These are phyloP conservation scores for Dynastes maya DNA, from an alignment of 2,888 invertebrate species.

Conservation along the genomic window DNA sequence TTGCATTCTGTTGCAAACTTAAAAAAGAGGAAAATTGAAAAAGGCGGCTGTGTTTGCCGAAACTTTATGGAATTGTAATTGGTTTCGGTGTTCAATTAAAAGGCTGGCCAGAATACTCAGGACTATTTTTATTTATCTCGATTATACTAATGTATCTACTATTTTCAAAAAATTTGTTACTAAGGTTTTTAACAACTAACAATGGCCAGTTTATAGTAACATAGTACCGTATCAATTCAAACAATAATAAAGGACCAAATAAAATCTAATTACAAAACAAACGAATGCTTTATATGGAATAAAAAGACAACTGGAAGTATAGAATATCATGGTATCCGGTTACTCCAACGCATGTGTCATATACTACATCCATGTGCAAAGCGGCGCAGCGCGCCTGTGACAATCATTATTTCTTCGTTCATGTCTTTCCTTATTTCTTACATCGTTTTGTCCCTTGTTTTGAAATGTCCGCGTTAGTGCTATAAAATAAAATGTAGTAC, in stretches of 20 bases:
- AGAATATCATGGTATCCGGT: slow-evolving; percentile 39
- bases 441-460: not conserved
- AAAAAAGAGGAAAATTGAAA: too few relatives aligned
- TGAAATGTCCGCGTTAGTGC: slow-evolving; percentile 2
- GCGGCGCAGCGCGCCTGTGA: not conserved
- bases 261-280: slow-evolving; percentile 1
- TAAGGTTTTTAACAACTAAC: too few relatives aligned
- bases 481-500: slow-evolving; percentile 28
- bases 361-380: slow-evolving; percentile 24
- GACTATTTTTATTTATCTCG: too few relatives aligned
- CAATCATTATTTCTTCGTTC: not conserved
- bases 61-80: too few relatives aligned
- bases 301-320: slow-evolving; percentile 33
- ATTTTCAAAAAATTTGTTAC: too few relatives aligned
- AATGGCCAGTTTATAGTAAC: not conserved
- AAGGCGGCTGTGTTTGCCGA: too few relatives aligned
- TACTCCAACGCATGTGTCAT: slow-evolving; percentile 26
- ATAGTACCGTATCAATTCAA: too few relatives aligned
- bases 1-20: too few relatives aligned
- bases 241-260: too few relatives aligned
- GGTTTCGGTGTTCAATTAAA: too few relatives aligned
- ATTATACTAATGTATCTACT: too few relatives aligned
- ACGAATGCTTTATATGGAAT: slow-evolving; percentile 9
- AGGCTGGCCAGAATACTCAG: too few relatives aligned
- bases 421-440: not conserved